These are phyloP conservation scores for Andrena bicolor DNA, from an alignment of 2,888 invertebrate genomes.

Conservation along the genomic window DNA sequence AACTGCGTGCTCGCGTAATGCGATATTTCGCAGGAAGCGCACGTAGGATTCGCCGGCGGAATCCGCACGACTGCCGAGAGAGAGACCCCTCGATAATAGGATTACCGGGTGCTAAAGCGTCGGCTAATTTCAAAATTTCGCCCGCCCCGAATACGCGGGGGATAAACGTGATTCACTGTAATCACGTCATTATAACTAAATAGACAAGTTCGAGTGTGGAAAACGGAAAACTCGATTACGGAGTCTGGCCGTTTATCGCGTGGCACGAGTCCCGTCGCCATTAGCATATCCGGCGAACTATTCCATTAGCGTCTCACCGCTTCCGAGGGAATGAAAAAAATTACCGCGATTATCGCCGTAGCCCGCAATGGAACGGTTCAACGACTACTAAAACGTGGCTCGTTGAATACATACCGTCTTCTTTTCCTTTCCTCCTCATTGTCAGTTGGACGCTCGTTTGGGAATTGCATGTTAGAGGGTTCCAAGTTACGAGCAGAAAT, in stretches of 20 bases:
- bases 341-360: neutral
- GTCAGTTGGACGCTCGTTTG: neutral
- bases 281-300: constrained; percentile 8
- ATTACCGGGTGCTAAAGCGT: constrained; percentile 46
- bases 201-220: constrained; percentile 40
- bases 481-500: neutral
- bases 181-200: constrained; percentile 45
- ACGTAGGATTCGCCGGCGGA: constrained; percentile 6
- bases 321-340: constrained; percentile 19
- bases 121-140: constrained; percentile 57
- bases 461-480: neutral
- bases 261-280: neutral
- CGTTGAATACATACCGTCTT: neutral
- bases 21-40: constrained; percentile 28
- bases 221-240: constrained; percentile 38
- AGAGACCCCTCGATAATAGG: constrained; percentile 43
- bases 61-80: neutral
- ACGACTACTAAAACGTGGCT: neutral
- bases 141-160: neutral
- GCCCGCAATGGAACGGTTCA: neutral
- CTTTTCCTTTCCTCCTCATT: neutral
- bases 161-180: constrained; percentile 45
- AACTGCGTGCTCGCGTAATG: constrained; percentile 17
- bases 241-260: constrained; percentile 14
- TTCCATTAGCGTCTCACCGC: constrained; percentile 24